Conservation (phyloP, 1,140 invertebrate species). For the Papilio polytes region DNA sequence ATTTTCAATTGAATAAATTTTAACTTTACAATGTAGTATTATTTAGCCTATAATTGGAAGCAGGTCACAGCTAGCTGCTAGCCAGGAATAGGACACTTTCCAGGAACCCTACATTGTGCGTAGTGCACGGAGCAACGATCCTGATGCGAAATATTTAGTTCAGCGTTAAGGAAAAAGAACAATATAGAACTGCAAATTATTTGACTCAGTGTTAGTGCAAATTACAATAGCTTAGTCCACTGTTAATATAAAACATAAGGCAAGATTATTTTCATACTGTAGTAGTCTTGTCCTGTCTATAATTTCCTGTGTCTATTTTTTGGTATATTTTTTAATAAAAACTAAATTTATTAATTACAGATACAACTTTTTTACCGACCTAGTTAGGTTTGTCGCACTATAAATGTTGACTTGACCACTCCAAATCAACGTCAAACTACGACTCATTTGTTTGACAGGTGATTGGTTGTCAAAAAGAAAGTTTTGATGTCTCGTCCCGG, state of each 20-base stretch:
- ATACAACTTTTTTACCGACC: too few species aligned
- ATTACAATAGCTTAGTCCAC: background rate
- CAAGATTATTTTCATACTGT: too few species aligned
- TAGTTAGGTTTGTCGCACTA: too few species aligned
- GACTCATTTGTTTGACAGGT: background rate
- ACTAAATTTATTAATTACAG: too few species aligned
- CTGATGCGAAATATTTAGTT: background rate
- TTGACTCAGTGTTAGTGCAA: background rate
- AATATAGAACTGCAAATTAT: background rate
- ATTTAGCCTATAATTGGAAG: background rate
- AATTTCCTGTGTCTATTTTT: too few species aligned
- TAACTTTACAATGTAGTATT: background rate
- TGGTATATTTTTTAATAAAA: too few species aligned
- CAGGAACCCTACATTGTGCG: background rate
- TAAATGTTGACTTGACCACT: background rate
- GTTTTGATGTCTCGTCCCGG: background rate
- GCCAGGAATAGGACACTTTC: background rate
- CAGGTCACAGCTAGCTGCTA: slow-evolving; percentile 1
- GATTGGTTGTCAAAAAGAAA: background rate
- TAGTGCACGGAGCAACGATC: background rate
- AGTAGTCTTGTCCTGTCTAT: too few species aligned
- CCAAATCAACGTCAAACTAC: background rate
- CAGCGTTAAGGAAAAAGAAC: background rate
- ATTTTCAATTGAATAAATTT: too few species aligned
- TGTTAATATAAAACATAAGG: background rate